Evolutionary conservation across 2,113 vertebrate species (phyloP), one percentile per base, ranked within the genome.

Genomic region (Lepisosteus oculatus): DNA sequence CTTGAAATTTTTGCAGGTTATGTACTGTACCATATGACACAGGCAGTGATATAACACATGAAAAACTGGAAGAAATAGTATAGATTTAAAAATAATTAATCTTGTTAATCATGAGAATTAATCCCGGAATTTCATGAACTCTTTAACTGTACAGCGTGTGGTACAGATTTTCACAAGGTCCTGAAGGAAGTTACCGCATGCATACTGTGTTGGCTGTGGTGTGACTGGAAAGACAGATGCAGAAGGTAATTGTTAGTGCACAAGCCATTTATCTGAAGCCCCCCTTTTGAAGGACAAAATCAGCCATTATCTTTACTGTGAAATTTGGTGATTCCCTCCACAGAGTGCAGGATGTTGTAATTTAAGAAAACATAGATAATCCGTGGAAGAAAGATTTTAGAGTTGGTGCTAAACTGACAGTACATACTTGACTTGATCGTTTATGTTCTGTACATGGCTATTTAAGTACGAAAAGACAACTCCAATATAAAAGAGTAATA

Each of bases 341-440:
- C 55, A 29, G 65, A 47, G 6, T 55, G 45, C 51, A 44, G 13
- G 15, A 67, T 45, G 45, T 69, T 57, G 59, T 47, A n/a, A 11
- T 56, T 44, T 43, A 68, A 43, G 67, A 43, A 69, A 63, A 69
- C n/a, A 47, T 64, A 51, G 45, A 56, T 55, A 65, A 29, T 56
- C 17, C 55, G 44, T 44, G 67, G 72, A 55, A 64, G 65, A 69
- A 17, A 74, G 66, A 69, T 74, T 56, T 45, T 42, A 29, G 66
- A 59, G 64, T 74, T 74, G 64, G 8, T 44, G 41, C 43, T 64
- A 69, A 74, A 42, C 14, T 55, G 12, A 29, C 29, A 29, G 29
- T 29, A 15, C 43, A 67, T 59, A 64, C 57, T 69, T 68, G 65
- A 43, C 57, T 68, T 15, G 47, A 67, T 12, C 61, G 29, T 29